Evolutionary conservation across 2,888 invertebrate species (phyloP), one percentile per base, ranked within the genome.

Genomic region (Macropis europaea): DNA sequence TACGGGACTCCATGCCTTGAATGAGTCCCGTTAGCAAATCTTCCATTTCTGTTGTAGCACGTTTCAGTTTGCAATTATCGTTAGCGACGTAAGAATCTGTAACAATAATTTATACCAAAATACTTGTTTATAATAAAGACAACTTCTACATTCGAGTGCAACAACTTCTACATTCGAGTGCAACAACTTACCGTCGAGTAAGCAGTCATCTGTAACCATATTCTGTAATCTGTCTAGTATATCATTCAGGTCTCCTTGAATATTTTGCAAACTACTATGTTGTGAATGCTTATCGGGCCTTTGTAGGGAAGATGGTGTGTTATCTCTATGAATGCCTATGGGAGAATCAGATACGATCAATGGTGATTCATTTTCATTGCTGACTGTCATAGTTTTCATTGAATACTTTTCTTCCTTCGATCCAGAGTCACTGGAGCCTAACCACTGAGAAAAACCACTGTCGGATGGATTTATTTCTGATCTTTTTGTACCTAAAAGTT

Each of bases 31-130:
- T 93, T 13, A 94, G 90, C 68, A 94, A 90, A 5, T 93, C 94
- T 86, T 94, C 94, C 91, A 94, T 94, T 87, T 94, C 94, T 26
- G 92, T 93, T 0, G 94, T 94, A 0, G 94, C 94, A 80, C 93
- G 92, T 48, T 94, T 93, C 2, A 94, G 89, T 82, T 94, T 93
- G 0, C 92, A 92, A 87, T 94, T 94, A 86, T 94, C 94, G 68
- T 85, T 84, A 22, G 84, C 84, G 38, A 85, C 86, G 57, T 89
- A 87, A 2, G 89, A 84, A 70, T 90, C 90, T 90, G 62, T 38
- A 82, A 76, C 28, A 62, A 54, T 11, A 6, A 60, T 40, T 56
- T 73, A 75, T 64, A 43, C 64, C 45, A 75, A 69, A 26, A 60
- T 36, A 26, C 13, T 5, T n/a, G 32, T 30, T 42, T 43, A 53